Evolutionary conservation across 2,888 invertebrate genomes (phyloP).

Genomic region (Ariolimax columbianus): DNA sequence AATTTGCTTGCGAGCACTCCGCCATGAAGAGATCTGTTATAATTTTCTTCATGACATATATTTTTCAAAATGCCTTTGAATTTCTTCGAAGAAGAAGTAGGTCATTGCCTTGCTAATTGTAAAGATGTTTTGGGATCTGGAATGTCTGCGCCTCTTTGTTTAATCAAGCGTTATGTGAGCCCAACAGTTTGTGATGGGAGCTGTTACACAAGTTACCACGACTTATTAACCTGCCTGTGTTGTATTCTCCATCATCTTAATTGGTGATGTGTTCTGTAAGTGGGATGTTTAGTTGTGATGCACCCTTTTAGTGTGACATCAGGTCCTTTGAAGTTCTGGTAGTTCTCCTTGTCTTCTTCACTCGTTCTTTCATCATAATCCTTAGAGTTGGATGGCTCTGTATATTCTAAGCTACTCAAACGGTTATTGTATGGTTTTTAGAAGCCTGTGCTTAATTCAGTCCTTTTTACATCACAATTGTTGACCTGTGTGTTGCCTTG

Average conservation of each 20-base stretch:
- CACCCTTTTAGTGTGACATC: neutral
- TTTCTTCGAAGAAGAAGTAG: neutral
- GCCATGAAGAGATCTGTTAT: neutral
- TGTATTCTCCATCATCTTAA: neutral
- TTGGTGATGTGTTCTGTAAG: neutral
- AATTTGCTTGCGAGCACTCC: neutral
- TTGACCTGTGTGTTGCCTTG: neutral
- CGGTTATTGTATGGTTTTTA: neutral
- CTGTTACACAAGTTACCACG: conserved; percentile 25
- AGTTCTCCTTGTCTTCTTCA: neutral
- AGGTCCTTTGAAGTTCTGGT: neutral
- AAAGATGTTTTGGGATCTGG: neutral
- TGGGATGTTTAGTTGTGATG: neutral
- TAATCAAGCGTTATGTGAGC: neutral
- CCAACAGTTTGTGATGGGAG: neutral
- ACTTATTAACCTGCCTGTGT: neutral
- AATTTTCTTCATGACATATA: neutral
- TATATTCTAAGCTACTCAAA: too few species aligned
- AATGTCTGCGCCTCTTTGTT: neutral
- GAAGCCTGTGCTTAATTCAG: neutral
- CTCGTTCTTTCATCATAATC: neutral
- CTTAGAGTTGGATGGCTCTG: neutral
- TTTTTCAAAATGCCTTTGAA: conserved; percentile 27
- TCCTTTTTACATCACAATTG: neutral
- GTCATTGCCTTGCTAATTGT: neutral